Conservation (phyloP, 1,140 invertebrate species). For the Pseudomyrmex gracilis region DNA sequence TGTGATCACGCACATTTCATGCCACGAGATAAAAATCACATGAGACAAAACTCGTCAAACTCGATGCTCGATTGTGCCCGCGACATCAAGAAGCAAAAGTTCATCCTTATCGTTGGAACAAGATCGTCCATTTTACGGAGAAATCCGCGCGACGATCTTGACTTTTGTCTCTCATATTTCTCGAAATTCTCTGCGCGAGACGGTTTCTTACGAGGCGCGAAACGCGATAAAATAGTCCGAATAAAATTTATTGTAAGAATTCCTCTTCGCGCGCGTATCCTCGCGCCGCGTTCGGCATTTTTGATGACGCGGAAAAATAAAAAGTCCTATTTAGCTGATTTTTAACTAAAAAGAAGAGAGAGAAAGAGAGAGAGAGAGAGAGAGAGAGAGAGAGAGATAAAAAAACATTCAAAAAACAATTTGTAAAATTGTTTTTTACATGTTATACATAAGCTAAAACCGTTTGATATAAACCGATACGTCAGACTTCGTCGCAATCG, state of each 20-base stretch:
- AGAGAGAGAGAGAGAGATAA: no score
- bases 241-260: slow-evolving; percentile 3
- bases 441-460: background rate
- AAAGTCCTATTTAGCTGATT: no score
- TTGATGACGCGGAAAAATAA: background rate
- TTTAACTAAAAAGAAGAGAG: no score
- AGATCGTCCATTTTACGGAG: background rate
- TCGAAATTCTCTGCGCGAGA: background rate
- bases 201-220: background rate
- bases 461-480: slow-evolving; percentile 34
- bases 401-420: no score
- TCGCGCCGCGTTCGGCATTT: background rate
- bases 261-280: background rate
- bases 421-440: no score
- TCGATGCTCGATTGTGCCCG: slow-evolving; percentile 46
- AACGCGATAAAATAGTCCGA: background rate
- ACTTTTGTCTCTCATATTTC: background rate
- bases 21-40: slow-evolving; percentile 10
- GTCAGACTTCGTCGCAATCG: background rate
- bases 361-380: no score
- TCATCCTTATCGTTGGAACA: slow-evolving; percentile 4
- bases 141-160: background rate
- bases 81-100: slow-evolving; percentile 38
- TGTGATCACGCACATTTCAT: background rate
- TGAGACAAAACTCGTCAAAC: slow-evolving; percentile 58